phyloP scores from a whole-genome alignment of 1,140 invertebrate genomes.

The Pentalonia nigronervosa region DNA sequence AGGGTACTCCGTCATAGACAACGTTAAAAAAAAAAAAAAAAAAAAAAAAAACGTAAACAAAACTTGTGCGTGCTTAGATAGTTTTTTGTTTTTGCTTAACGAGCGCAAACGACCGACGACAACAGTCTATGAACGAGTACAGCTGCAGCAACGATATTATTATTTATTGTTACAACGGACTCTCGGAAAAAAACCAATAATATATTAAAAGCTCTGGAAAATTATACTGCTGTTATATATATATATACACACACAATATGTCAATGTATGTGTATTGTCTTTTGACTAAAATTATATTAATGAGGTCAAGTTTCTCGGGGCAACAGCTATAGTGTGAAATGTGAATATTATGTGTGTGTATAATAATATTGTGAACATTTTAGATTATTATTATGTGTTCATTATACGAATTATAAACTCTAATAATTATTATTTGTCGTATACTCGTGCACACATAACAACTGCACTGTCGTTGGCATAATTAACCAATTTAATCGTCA shows the following conservation, averaged over 20 bases:
- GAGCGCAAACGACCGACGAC: neutral
- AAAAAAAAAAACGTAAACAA: neutral
- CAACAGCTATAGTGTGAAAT: neutral
- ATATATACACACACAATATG: neutral
- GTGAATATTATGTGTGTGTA: neutral
- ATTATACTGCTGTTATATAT: neutral
- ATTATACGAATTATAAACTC: slow-evolving; percentile 4
- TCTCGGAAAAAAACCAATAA: neutral
- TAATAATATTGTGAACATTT: neutral
- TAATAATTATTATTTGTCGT: neutral
- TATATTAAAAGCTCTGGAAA: neutral
- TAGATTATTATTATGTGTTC: neutral
- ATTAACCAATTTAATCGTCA: neutral
- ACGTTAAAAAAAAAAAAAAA: neutral
- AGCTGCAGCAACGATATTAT: neutral
- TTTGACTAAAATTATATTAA: neutral
- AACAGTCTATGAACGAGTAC: neutral
- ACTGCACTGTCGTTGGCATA: neutral
- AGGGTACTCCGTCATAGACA: slow-evolving; percentile 4
- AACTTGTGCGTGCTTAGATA: neutral
- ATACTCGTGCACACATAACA: neutral
- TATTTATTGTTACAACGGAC: no score
- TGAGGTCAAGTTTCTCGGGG: neutral
- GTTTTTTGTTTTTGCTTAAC: slow-evolving; percentile 26
- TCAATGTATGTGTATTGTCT: neutral